Evolutionary conservation across 2,888 invertebrate genomes (phyloP).

Genomic region (Allygus modestus): DNA sequence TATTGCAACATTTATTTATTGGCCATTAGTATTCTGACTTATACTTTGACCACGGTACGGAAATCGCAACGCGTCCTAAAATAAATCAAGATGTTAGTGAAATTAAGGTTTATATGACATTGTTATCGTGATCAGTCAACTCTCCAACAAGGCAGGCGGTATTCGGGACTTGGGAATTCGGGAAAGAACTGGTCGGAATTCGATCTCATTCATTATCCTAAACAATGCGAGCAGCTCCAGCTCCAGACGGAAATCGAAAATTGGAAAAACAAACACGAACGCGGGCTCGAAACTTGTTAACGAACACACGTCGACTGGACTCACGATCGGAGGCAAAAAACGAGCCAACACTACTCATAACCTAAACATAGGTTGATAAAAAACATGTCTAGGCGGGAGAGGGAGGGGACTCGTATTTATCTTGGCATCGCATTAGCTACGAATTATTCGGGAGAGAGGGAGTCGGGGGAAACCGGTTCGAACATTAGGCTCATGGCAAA

Average conservation of each 20-base stretch:
- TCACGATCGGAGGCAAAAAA: slow-evolving; percentile 41
- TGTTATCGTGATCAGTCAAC: not conserved
- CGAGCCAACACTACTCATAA: slow-evolving; percentile 52
- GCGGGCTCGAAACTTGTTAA: slow-evolving; percentile 38
- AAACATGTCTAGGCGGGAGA: slow-evolving; percentile 41
- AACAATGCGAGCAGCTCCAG: slow-evolving; percentile 14
- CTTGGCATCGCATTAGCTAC: slow-evolving; percentile 51
- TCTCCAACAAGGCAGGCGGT: not conserved
- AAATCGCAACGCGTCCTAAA: not conserved
- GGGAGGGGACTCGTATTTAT: slow-evolving; percentile 43
- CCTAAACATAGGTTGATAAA: slow-evolving; percentile 41
- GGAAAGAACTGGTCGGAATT: slow-evolving; percentile 36
- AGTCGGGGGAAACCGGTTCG: slow-evolving; percentile 35
- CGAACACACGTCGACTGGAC: slow-evolving; percentile 23
- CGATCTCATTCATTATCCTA: slow-evolving; percentile 49
- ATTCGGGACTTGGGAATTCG: slow-evolving; percentile 32
- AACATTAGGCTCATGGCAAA: slow-evolving; percentile 51
- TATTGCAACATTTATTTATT: too few relatives aligned
- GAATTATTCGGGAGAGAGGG: slow-evolving; percentile 36
- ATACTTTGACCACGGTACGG: too few relatives aligned
- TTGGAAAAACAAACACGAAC: slow-evolving; percentile 48
- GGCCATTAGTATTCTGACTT: too few relatives aligned
- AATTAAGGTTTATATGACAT: slow-evolving; percentile 20
- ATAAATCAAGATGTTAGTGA: not conserved
- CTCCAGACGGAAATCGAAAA: slow-evolving; percentile 20